Conservation (phyloP, 1,140 invertebrate genomes). For the Sycophila sp. region DNA sequence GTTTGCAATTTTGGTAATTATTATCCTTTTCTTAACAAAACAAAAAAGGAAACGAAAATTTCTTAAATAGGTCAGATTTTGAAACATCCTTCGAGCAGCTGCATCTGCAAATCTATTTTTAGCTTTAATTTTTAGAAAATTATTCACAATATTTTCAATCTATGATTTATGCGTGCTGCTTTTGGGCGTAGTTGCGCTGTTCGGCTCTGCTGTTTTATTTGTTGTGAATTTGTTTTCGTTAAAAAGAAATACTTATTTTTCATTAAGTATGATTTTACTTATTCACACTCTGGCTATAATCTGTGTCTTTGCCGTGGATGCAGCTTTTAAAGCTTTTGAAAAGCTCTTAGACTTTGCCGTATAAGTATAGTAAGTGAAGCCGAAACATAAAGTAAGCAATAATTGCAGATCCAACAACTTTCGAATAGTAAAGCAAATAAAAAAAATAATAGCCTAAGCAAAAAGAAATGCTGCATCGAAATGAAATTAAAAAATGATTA, state of each 20-base stretch:
- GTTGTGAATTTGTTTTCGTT: not conserved
- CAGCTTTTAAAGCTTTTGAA: constrained; percentile 5
- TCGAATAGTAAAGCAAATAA: not conserved
- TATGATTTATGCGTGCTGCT: constrained; percentile 1
- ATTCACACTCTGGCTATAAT: not conserved
- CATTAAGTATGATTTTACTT: not conserved
- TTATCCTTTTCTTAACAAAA: no score
- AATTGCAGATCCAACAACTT: constrained; percentile 21
- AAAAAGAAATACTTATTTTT: not conserved
- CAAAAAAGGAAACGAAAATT: not conserved
- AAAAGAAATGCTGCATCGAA: not conserved
- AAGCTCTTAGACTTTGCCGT: constrained; percentile 2
- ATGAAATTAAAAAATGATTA: not conserved
- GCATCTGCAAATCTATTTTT: not conserved
- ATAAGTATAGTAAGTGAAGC: not conserved
- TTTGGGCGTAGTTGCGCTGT: constrained; percentile 10
- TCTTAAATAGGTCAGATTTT: not conserved
- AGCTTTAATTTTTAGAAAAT: not conserved
- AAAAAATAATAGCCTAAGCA: not conserved
- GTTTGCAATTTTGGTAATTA: no score
- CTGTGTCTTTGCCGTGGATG: constrained; percentile 9
- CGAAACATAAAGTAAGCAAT: not conserved
- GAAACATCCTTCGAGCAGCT: not conserved
- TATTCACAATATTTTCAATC: not conserved
- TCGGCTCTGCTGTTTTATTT: not conserved